A percentile compares a stretch with the other conserved stretches of the same genome.
phyloP scores from a whole-genome alignment of 2,113 vertebrate genomes.

The Gymnarchus niloticus region DNA sequence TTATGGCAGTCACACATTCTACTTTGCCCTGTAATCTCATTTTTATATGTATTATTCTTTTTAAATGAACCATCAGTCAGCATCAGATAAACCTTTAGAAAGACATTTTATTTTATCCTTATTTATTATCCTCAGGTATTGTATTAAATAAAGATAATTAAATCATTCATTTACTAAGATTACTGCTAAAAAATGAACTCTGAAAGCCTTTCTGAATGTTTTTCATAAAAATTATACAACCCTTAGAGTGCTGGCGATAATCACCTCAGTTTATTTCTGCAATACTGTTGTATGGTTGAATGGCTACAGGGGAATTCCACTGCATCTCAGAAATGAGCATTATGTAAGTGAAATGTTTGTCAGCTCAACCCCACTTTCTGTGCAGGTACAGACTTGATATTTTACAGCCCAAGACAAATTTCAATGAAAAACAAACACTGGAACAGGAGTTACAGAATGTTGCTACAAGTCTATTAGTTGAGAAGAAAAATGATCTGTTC shows the following conservation, averaged over 20 bases:
- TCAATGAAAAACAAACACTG: neutral
- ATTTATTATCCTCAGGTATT: neutral
- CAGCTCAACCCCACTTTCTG: neutral
- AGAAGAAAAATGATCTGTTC: neutral
- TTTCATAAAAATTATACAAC: neutral
- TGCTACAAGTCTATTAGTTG: neutral
- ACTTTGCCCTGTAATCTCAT: too few relatives aligned
- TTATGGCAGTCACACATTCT: too few relatives aligned
- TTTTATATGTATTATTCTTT: too few relatives aligned
- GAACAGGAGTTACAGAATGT: neutral
- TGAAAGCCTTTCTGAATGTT: neutral
- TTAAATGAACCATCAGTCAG: neutral
- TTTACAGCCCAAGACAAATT: neutral
- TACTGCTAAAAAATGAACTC: neutral
- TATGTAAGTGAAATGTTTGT: neutral
- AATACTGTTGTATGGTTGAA: neutral
- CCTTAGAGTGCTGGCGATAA: neutral
- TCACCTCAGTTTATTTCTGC: neutral
- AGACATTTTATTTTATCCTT: too few relatives aligned
- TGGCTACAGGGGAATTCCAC: conserved; percentile 15
- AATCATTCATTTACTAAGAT: neutral
- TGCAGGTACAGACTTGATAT: conserved; percentile 6
- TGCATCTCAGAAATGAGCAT: neutral
- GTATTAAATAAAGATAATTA: neutral
- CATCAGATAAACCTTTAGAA: too few relatives aligned